Conservation (phyloP, 2,888 invertebrate genomes). For the Lamproptera curius region DNA sequence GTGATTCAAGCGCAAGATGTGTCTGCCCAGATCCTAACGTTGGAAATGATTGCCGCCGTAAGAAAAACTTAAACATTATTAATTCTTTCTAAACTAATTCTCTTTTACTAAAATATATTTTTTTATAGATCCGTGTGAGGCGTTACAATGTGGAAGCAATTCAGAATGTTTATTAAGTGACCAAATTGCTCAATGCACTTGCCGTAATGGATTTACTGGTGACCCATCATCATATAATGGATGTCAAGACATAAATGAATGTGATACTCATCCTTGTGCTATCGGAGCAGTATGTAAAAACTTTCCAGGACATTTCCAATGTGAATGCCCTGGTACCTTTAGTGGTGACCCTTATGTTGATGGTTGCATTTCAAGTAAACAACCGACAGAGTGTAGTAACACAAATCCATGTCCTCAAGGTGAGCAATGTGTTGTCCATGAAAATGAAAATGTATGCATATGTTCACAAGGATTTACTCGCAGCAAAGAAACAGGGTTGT, state of each 20-base stretch:
- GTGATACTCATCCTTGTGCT: slow-evolving; percentile 88
- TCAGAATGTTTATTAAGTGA: slow-evolving; percentile 92
- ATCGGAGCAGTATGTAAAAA: slow-evolving; percentile 93
- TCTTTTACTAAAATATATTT: slow-evolving; percentile 20
- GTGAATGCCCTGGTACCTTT: slow-evolving; percentile 91
- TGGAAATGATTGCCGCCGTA: slow-evolving; percentile 94
- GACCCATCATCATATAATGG: slow-evolving; percentile 80
- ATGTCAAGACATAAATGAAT: slow-evolving; percentile 94
- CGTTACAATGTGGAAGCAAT: slow-evolving; percentile 89
- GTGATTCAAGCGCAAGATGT: slow-evolving; percentile 87
- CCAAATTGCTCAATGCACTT: slow-evolving; percentile 90
- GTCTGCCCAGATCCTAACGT: slow-evolving; percentile 94
- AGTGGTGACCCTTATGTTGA: slow-evolving; percentile 88
- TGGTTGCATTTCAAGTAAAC: slow-evolving; percentile 83
- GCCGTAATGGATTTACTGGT: slow-evolving; percentile 89
- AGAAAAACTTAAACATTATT: slow-evolving; percentile 60
- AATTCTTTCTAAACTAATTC: background rate
- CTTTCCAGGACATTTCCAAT: slow-evolving; percentile 89
- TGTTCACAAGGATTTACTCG: slow-evolving; percentile 93
- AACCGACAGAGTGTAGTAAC: slow-evolving; percentile 84
- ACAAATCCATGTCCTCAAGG: slow-evolving; percentile 88
- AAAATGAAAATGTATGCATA: slow-evolving; percentile 90
- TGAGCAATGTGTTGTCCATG: slow-evolving; percentile 91
- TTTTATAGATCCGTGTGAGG: slow-evolving; percentile 91
- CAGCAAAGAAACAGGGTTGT: slow-evolving; percentile 84